Conservation (phyloP, 2,888 invertebrate species). For the Monochamus alternatus region DNA sequence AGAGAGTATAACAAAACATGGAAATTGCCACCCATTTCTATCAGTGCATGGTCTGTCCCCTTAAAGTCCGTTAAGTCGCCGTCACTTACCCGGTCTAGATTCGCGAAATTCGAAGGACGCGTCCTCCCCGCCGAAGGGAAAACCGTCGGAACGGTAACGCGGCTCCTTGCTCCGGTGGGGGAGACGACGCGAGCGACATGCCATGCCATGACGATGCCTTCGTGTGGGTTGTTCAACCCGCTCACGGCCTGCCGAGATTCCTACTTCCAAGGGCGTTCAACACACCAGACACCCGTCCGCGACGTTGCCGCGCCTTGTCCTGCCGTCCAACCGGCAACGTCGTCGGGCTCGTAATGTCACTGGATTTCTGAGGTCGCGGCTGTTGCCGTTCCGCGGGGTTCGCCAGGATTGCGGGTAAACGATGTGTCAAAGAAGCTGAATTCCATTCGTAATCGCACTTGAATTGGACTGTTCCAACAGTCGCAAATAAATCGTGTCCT, state of each 20-base stretch:
- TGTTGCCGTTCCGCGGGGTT: neutral
- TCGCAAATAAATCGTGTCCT: too few relatives aligned
- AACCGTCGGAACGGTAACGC: neutral
- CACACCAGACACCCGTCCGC: slow-evolving; percentile 43
- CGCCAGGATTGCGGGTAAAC: too few relatives aligned
- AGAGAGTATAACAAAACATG: too few relatives aligned
- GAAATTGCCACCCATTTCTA: too few relatives aligned
- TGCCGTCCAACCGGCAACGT: slow-evolving; percentile 11
- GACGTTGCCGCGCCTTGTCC: slow-evolving; percentile 34
- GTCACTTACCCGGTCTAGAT: too few relatives aligned
- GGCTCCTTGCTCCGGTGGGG: slow-evolving; percentile 2
- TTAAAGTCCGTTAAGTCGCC: too few relatives aligned
- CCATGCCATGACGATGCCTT: slow-evolving; percentile 36
- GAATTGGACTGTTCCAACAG: too few relatives aligned
- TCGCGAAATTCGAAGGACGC: too few relatives aligned
- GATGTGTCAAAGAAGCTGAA: too few relatives aligned
- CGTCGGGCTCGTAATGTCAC: slow-evolving; percentile 16
- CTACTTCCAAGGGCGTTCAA: slow-evolving; percentile 58
- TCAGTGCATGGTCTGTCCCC: too few relatives aligned
- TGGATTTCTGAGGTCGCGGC: neutral
- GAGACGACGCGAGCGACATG: slow-evolving; percentile 11
- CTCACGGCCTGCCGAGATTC: slow-evolving; percentile 52
- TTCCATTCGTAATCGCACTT: too few relatives aligned
- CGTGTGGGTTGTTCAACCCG: slow-evolving; percentile 45
- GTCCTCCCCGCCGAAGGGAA: neutral